Conservation (phyloP, 2,797 vertebrate species). For the Gouania willdenowi region DNA sequence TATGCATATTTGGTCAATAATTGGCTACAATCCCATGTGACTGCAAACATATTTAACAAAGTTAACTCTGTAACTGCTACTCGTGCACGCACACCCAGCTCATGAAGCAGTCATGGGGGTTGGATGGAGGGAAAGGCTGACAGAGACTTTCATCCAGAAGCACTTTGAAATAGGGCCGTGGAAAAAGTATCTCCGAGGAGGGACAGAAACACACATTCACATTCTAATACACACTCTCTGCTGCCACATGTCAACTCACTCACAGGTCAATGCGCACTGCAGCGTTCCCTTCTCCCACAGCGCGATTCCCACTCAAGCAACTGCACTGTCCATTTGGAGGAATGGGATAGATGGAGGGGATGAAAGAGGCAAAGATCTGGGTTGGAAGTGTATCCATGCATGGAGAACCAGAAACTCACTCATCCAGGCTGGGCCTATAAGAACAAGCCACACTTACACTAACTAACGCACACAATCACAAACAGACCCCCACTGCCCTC, state of each 20-base stretch:
- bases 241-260: slow-evolving; percentile 67
- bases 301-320: slow-evolving; percentile 65
- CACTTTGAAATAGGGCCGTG: slow-evolving; percentile 68
- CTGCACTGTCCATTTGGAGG: slow-evolving; percentile 58
- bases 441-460: slow-evolving; percentile 39
- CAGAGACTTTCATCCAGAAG: slow-evolving; percentile 47
- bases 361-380: slow-evolving; percentile 23
- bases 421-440: slow-evolving; percentile 46
- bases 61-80: not conserved
- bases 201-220: slow-evolving; percentile 33
- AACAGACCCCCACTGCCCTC: slow-evolving; percentile 31
- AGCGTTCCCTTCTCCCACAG: slow-evolving; percentile 48
- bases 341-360: slow-evolving; percentile 45
- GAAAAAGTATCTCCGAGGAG: slow-evolving; percentile 68
- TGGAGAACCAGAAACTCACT: slow-evolving; percentile 56
- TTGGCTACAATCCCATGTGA: too few species aligned
- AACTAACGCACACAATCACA: slow-evolving; percentile 17
- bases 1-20: too few species aligned
- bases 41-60: slow-evolving; percentile 1
- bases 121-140: slow-evolving; percentile 37
- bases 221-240: slow-evolving; percentile 27
- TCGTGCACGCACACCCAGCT: slow-evolving; percentile 7
- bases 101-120: slow-evolving; percentile 38
- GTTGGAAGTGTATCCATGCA: slow-evolving; percentile 60
- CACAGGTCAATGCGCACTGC: slow-evolving; percentile 55